Base-by-base conservation (phyloP, 2,888 invertebrate species). In the Amphipyra tragopoginis region DNA sequence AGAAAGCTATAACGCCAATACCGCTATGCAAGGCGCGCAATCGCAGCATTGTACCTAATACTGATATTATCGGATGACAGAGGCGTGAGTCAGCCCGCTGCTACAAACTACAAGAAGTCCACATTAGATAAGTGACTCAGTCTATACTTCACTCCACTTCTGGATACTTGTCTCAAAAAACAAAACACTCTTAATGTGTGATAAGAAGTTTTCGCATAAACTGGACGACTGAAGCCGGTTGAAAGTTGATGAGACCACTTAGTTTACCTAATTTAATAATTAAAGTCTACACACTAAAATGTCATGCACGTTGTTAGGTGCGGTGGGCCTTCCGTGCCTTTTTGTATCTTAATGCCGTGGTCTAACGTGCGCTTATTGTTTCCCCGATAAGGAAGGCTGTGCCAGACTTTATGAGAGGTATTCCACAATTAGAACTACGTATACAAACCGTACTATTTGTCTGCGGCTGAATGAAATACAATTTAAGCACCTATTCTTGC, bases 331-430 rank as follows among this genome's bases (percentile, higher is more conserved):
- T 2, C 21, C 14, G 10, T 40, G 14, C 13, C 39, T 40, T 13
- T 7, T 33, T 10, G 29, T 14, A 14, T 15, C 0, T 5, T 10
- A 3, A 9, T 33, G 36, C 43, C 29, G 29, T 29, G 43, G 10
- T 11, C 6, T 38, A 15, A 34, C 33, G 14, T 15, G n/a, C 39
- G 15, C 9, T 39, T 33, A 34, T 52, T 62, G 62, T 62, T 26
- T 9, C 0, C 52, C 52, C 38, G 34, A 26, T 62, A 62, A 26
- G 52, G 63, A 8, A n/a, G 2, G 9, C 29, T 11, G 9, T 5
- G 39, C 5, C 13, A 11, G 10, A 57, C 21, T 10, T n/a, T 9
- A 10, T 40, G 13, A 3, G 10, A 14, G 11, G 29, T 29, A 5
- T 29, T 29, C 29, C 29, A 29, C 29, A 29, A 29, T 29, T 29